These are phyloP conservation scores for Leptopilina myrica DNA, from an alignment of 2,888 invertebrate species.

Conservation along the genomic window DNA sequence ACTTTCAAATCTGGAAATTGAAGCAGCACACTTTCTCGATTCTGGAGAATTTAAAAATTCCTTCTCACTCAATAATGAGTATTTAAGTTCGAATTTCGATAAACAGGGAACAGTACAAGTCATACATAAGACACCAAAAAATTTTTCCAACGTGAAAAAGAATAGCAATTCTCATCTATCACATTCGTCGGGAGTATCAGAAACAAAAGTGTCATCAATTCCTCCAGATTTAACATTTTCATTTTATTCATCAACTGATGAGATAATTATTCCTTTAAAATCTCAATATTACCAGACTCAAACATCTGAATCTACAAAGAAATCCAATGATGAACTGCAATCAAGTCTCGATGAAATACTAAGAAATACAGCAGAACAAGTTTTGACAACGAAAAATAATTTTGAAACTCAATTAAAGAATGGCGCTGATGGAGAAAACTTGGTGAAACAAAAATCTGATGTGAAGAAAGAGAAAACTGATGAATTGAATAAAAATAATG, in stretches of 20 bases:
- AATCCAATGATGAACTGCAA: neutral
- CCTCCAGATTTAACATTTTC: slow-evolving; percentile 30
- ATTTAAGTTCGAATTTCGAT: no score
- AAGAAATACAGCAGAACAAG: neutral
- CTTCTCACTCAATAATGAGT: no score
- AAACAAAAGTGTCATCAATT: neutral
- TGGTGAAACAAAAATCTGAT: neutral
- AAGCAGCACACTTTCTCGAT: slow-evolving; percentile 20
- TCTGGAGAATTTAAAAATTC: neutral
- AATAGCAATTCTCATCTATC: neutral
- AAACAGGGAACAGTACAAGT: neutral
- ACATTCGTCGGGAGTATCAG: neutral
- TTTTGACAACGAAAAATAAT: neutral
- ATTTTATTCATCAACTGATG: slow-evolving; percentile 11
- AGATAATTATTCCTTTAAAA: neutral
- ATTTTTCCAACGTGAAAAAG: neutral
- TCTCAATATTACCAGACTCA: neutral
- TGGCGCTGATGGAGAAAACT: neutral
- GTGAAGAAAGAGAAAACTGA: neutral
- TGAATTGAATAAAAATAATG: neutral
- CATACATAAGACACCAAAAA: neutral
- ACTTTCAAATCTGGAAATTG: neutral
- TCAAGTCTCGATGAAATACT: neutral
- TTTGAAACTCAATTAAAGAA: neutral
- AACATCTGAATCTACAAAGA: neutral